Base-by-base conservation (phyloP, 2,113 vertebrate genomes). In the Sinocyclocheilus rhinocerous region DNA sequence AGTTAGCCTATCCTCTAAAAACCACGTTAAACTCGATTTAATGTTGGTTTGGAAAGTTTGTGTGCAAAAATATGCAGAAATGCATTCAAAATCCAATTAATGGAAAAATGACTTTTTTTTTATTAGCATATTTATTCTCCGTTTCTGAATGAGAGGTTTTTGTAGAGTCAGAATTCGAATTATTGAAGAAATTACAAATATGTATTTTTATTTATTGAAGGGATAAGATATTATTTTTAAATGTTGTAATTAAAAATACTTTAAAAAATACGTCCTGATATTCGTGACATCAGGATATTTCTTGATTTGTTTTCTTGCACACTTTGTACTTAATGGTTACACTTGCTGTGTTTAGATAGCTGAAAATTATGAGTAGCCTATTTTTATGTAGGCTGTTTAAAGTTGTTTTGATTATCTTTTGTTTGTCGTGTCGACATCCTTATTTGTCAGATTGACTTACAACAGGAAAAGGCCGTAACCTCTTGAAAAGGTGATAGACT, bases 351-450 rank as follows among this genome's bases (percentile, higher is more conserved):
- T n/a, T 61, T 61, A n/a, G 0, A n/a, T 65, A 16, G 24, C 3
- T 22, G 42, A 82, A 87, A 67, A 45, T 52, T 52, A 52, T 52
- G 50, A 1, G 39, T 39, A 36, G 4, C 36, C 0, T 50, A 16
- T 52, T 4, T 16, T 55, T 36, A 48, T 81, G n/a, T 39, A 39
- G 36, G 39, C 39, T 39, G 26, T 81, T 22, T 72, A 22, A 33
- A 39, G 16, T 20, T 4, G 1, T n/a, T 61, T 61, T 29, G 2
- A 6, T 87, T 82, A 70, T 87, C 69, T n/a, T 61, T 78, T 87
- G 77, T 84, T 87, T 72, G 50, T 79, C 42, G 63, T 11, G 29
- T 84, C 33, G 67, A 81, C 67, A 4, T 70, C 1, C 1, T 20
- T 36, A 4, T 76, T 48, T 70, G 83, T 42, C 83, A 6, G 36